These are phyloP conservation scores for Galeopterus variegatus DNA, from an alignment of 2,113 vertebrate genomes.

Conservation along the genomic window DNA sequence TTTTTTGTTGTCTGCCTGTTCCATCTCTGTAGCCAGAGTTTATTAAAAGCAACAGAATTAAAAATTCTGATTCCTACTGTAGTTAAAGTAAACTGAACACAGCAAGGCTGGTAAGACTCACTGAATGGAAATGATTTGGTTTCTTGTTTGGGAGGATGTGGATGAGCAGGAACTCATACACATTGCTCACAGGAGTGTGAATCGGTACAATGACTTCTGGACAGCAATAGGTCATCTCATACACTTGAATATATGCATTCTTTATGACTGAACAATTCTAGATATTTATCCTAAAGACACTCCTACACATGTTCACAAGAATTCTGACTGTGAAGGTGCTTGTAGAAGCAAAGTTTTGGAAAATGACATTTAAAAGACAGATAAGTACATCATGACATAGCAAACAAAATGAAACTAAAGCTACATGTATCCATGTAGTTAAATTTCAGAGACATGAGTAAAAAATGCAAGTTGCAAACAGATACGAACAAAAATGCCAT, in stretches of 20 bases:
- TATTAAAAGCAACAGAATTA: neutral
- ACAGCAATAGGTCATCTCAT: neutral
- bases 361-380: neutral
- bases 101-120: neutral
- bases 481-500: neutral
- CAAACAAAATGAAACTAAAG: constrained; percentile 32
- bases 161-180: neutral
- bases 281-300: neutral
- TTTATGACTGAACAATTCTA: neutral
- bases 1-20: no score
- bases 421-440: neutral
- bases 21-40: no score
- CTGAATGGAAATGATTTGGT: neutral
- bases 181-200: neutral
- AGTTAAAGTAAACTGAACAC: neutral
- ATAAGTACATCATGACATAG: neutral
- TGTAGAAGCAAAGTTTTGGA: neutral
- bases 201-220: neutral
- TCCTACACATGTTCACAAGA: neutral
- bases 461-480: constrained; percentile 9
- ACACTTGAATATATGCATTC: neutral
- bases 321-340: constrained; percentile 3
- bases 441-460: constrained; percentile 10
- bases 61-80: neutral
- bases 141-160: neutral